Conservation (phyloP, 2,888 invertebrate species). For the Sphaerophoria taeniata region DNA sequence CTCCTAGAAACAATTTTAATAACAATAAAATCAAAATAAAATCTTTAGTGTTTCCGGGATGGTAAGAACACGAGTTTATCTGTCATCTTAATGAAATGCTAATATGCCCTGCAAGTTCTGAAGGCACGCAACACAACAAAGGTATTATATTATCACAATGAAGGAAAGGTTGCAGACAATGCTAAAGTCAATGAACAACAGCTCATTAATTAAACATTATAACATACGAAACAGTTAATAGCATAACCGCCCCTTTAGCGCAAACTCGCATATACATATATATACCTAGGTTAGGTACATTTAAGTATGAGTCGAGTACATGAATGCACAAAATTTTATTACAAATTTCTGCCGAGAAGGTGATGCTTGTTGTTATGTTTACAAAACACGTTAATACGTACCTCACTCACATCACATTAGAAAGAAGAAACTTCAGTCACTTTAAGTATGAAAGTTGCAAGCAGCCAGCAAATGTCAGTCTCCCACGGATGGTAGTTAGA, state of each 20-base stretch:
- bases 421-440: conserved; percentile 36
- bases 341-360: neutral
- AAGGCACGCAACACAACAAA: neutral
- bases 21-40: too few relatives aligned
- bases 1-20: too few relatives aligned
- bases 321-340: conserved; percentile 24
- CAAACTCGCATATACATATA: too few relatives aligned
- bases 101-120: neutral
- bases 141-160: neutral
- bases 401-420: conserved; percentile 19
- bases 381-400: too few relatives aligned
- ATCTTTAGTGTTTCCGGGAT: too few relatives aligned
- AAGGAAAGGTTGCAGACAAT: conserved; percentile 47
- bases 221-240: conserved; percentile 61
- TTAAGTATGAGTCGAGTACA: too few relatives aligned
- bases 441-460: conserved; percentile 1
- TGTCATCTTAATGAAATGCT: too few relatives aligned
- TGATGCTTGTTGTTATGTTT: too few relatives aligned
- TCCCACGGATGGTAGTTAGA: conserved; percentile 42
- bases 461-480: conserved; percentile 53
- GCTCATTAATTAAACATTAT: conserved; percentile 69
- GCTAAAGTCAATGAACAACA: conserved; percentile 68
- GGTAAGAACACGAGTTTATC: too few relatives aligned
- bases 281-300: too few relatives aligned
- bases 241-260: conserved; percentile 49